Percentiles rank a stretch among this genome's conserved stretches.
These are phyloP conservation scores for Ceryle rudis DNA, from an alignment of 2,797 vertebrate species.

Conservation along the genomic window DNA sequence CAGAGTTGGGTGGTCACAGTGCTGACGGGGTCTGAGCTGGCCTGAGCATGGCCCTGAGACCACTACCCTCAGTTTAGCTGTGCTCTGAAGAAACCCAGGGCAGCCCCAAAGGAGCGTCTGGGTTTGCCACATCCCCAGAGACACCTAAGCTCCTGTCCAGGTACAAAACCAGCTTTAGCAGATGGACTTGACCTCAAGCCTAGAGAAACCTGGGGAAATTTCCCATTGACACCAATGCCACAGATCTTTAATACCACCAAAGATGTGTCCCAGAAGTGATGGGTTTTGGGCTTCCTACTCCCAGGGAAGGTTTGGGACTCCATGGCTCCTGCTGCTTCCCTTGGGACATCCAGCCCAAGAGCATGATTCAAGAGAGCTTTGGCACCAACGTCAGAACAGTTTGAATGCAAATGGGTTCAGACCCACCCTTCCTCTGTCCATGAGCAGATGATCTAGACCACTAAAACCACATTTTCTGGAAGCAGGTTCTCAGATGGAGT, in stretches of 20 bases:
- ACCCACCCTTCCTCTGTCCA: neutral
- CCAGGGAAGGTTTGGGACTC: neutral
- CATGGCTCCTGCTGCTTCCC: neutral
- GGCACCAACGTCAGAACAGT: rapidly evolving
- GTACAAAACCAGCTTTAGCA: rapidly evolving
- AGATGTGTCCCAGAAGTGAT: neutral
- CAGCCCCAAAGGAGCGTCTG: neutral
- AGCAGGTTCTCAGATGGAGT: neutral
- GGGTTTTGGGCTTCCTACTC: neutral
- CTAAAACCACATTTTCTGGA: conserved; percentile 56
- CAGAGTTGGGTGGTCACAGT: neutral
- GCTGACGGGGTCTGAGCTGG: neutral
- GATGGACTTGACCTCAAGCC: neutral
- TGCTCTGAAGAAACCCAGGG: neutral
- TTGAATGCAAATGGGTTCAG: rapidly evolving
- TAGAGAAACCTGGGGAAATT: neutral
- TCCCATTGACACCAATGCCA: neutral
- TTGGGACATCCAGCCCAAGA: neutral
- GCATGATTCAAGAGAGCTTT: neutral
- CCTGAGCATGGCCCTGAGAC: neutral
- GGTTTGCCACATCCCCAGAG: neutral
- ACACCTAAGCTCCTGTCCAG: neutral
- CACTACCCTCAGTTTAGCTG: neutral
- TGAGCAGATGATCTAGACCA: conserved; percentile 32
- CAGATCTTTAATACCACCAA: neutral